A percentile compares a stretch with the other conserved stretches of the same genome.
Conservation (phyloP, 2,797 vertebrate species). For the Sebastes nivosus region DNA sequence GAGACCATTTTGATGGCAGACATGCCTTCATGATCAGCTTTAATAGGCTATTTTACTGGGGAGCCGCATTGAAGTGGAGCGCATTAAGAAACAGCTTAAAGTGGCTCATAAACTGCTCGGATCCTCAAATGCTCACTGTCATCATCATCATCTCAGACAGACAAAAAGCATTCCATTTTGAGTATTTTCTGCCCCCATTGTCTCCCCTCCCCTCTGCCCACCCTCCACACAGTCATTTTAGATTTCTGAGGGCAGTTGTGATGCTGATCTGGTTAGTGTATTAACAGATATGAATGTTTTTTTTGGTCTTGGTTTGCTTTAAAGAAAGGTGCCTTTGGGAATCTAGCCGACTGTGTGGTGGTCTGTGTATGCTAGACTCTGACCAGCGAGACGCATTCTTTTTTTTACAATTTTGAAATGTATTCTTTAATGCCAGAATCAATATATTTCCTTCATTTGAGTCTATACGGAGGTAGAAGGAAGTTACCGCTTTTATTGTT, state of each 20-base stretch:
- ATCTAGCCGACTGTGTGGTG: background rate
- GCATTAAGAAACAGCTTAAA: slow-evolving; percentile 74
- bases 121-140: slow-evolving; percentile 51
- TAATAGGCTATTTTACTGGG: slow-evolving; percentile 76
- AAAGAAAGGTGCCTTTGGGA: background rate
- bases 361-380: background rate
- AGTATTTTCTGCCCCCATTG: slow-evolving; percentile 22
- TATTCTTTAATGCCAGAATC: no score
- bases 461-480: no score
- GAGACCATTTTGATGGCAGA: slow-evolving; percentile 68
- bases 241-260: slow-evolving; percentile 28
- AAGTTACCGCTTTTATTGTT: no score
- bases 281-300: slow-evolving; percentile 22
- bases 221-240: background rate
- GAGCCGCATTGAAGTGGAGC: slow-evolving; percentile 65
- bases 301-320: slow-evolving; percentile 17
- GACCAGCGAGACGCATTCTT: background rate
- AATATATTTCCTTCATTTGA: fast-evolving
- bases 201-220: background rate
- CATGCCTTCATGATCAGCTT: slow-evolving; percentile 76
- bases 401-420: no score
- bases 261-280: slow-evolving; percentile 22
- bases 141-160: slow-evolving; percentile 51
- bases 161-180: slow-evolving; percentile 59
- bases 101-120: slow-evolving; percentile 70